Conservation (phyloP, 2,888 invertebrate species). For the Thymelicus lineola region DNA sequence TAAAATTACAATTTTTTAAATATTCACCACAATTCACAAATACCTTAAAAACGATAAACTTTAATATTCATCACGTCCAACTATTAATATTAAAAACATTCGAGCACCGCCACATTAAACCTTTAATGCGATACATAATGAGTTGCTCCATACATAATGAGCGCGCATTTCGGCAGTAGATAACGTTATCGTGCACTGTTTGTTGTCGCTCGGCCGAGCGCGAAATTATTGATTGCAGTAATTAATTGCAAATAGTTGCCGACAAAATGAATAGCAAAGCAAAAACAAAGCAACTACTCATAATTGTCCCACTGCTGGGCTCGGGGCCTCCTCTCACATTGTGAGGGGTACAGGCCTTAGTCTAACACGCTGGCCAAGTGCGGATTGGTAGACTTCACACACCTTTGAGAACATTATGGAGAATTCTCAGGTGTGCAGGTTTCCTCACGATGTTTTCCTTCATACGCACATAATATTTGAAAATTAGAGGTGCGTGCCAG, state of each 20-base stretch:
- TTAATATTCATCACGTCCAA: neutral
- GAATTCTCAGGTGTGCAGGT: too few relatives aligned
- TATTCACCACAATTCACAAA: neutral
- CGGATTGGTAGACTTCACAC: too few relatives aligned
- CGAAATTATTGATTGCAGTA: constrained; percentile 79
- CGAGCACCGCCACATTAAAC: constrained; percentile 13
- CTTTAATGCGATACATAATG: constrained; percentile 27
- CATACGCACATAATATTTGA: too few relatives aligned
- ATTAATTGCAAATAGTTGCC: constrained; percentile 74
- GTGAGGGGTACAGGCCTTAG: too few relatives aligned
- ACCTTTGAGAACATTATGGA: too few relatives aligned
- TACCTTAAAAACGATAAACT: neutral
- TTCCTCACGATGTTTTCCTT: too few relatives aligned
- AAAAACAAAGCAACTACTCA: too few relatives aligned
- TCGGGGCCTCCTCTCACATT: too few relatives aligned
- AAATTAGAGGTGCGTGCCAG: too few relatives aligned
- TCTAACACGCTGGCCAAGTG: too few relatives aligned
- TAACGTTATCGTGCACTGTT: constrained; percentile 58
- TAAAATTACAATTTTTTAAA: neutral
- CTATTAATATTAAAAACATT: constrained; percentile 13
- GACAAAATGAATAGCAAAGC: constrained; percentile 68
- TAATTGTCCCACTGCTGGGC: too few relatives aligned
- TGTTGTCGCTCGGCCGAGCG: constrained; percentile 71
- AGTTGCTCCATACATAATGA: constrained; percentile 32
- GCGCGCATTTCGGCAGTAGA: constrained; percentile 49